Conservation (phyloP, 2,113 vertebrate genomes). For the Sinocyclocheilus maitianheensis region DNA sequence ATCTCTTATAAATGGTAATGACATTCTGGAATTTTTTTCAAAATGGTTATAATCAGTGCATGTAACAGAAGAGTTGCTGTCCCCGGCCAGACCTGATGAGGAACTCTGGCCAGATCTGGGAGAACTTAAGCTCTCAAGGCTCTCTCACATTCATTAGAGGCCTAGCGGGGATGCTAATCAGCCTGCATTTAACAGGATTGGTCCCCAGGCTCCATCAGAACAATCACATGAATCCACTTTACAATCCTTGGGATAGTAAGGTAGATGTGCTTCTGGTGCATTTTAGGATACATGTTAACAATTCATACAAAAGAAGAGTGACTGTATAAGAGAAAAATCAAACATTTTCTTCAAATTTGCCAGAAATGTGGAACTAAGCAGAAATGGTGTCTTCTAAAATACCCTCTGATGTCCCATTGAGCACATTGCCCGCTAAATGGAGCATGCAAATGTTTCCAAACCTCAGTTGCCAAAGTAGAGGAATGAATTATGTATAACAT, state of each 20-base stretch:
- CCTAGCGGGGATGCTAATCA: conserved; percentile 49
- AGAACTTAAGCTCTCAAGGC: not conserved
- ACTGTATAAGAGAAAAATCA: not conserved
- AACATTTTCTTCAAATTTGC: not conserved
- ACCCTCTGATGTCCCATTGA: not conserved
- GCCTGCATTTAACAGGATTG: conserved; percentile 45
- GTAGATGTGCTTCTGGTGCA: not conserved
- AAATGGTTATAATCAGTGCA: not conserved
- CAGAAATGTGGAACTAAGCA: not conserved
- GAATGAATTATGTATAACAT: conserved; percentile 13
- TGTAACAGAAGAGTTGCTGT: not conserved
- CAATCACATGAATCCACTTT: conserved; percentile 4
- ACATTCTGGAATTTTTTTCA: not conserved
- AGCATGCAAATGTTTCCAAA: conserved; percentile 20
- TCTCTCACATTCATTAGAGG: conserved; percentile 46
- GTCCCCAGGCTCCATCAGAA: conserved; percentile 44
- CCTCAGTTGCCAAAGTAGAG: not conserved
- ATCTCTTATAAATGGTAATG: conserved; percentile 11
- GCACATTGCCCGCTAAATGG: conserved; percentile 3
- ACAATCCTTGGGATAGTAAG: not conserved
- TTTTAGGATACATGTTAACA: not conserved
- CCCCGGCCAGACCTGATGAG: not conserved
- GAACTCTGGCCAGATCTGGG: not conserved
- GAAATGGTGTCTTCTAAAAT: not conserved
- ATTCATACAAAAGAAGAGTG: not conserved